Base-by-base conservation (phyloP, 2,888 invertebrate species). In the Diaprepes abbreviatus region DNA sequence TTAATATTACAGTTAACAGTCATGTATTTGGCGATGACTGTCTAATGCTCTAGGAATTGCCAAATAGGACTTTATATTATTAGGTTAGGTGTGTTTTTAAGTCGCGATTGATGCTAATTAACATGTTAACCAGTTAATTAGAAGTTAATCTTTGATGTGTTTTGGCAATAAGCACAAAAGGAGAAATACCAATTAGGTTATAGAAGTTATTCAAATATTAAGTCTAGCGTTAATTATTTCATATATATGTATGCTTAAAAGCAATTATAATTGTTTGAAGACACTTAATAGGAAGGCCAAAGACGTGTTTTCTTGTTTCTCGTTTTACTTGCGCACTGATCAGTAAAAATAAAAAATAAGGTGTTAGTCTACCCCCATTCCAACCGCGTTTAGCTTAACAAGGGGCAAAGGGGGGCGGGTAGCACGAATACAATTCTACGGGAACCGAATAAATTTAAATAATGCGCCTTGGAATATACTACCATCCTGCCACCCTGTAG, bases 41-140 rank as follows among this genome's bases (percentile, higher is more conserved):
- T 36, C 9, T 36, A 36, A 45, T 45, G 45, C 45, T 24, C 21
- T 45, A 45, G 45, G 45, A 45, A 45, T 45, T 45, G 45, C 21
- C 21, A 45, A 21, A 45, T 45, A 24, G 45, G 45, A 45, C 21
- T 45, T 45, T 45, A 33, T 45, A 21, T 21, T 24, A 12, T n/a
- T 21, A 45, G 12, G 21, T 12, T 45, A n/a, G 16, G 1, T 40
- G 1, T 40, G 7, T 40, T 24, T 35, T n/a, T 35, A 35, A n/a
- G n/a, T 3, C 3, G 48, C 12, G 24, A 48, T 48, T 24, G 24
- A 48, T 48, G 1, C 6, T 21, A 24, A 24, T 9, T n/a, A 48
- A 48, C n/a, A 3, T 10, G n/a, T 0, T 19, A 6, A 48, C 10
- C 10, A 43, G 9, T 43, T 21, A 43, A 21, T 5, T 24, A 24